phyloP scores from a whole-genome alignment of 2,113 vertebrate genomes.

The Larimichthys crocea region DNA sequence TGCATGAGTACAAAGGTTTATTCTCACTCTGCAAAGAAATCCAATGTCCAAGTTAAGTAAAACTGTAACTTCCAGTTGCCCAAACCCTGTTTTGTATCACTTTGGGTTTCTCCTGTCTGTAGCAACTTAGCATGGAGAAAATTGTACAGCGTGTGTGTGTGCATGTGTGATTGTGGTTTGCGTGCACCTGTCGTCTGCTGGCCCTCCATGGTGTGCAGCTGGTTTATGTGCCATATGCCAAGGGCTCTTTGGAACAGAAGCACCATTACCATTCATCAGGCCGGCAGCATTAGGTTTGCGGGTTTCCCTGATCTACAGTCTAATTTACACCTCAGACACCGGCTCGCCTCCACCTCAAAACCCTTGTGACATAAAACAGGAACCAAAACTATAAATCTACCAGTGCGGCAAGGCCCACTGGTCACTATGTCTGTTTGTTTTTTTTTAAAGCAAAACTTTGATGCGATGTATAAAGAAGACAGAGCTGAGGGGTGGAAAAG shows the following conservation, averaged over 20 bases:
- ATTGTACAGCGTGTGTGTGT: conserved; percentile 19
- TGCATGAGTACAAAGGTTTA: background rate
- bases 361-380: conserved; percentile 50
- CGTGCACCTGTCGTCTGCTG: conserved; percentile 47
- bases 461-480: conserved; percentile 11
- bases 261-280: conserved; percentile 69
- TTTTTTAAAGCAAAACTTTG: conserved; percentile 27
- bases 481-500: background rate
- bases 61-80: background rate
- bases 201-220: conserved; percentile 45
- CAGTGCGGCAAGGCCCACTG: conserved; percentile 27
- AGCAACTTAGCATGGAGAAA: conserved; percentile 37
- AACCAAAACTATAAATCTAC: conserved; percentile 59
- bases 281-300: conserved; percentile 53
- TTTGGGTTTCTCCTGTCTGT: conserved; percentile 50
- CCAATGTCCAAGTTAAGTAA: background rate
- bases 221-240: conserved; percentile 71
- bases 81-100: conserved; percentile 44
- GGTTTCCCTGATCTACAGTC: conserved; percentile 60
- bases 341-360: conserved; percentile 39
- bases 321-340: conserved; percentile 66
- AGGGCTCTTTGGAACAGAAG: conserved; percentile 58
- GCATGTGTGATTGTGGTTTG: conserved; percentile 14
- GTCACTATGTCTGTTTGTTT: conserved; percentile 29
- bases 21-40: conserved; percentile 3